Percentiles rank a stretch among this genome's conserved stretches.
Conservation (phyloP, 2,888 invertebrate genomes). For the Aspidiotus rigidus region DNA sequence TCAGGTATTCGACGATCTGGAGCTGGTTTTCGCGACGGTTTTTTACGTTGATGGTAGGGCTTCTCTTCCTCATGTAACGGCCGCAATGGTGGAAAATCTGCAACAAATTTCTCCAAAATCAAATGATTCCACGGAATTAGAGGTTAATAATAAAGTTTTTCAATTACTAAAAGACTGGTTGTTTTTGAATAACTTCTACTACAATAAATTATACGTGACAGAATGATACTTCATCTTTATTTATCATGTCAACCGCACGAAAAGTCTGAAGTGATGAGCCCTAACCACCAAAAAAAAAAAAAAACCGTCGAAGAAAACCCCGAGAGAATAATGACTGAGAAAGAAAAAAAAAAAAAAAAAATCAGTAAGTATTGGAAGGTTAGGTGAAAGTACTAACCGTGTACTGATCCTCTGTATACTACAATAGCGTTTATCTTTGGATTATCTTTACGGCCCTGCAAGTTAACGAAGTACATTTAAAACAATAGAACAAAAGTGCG, state of each 20-base stretch:
- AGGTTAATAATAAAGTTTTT: no score
- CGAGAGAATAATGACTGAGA: neutral
- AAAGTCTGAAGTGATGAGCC: neutral
- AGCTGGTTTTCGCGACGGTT: constrained; percentile 12
- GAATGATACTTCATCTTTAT: no score
- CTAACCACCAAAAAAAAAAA: neutral
- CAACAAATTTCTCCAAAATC: constrained; percentile 12
- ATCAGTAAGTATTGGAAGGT: neutral
- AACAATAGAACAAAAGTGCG: constrained; percentile 38
- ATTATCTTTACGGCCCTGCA: constrained; percentile 79
- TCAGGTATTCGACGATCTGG: constrained; percentile 1
- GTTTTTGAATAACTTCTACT: no score
- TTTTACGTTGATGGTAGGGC: constrained; percentile 23
- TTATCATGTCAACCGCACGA: neutral
- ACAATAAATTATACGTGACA: no score
- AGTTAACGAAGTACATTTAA: no score
- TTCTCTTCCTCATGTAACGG: constrained; percentile 26
- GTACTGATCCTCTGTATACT: constrained; percentile 73
- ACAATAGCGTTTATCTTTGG: constrained; percentile 96
- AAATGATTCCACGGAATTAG: no score
- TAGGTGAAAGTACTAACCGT: constrained; percentile 46
- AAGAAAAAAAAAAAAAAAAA: neutral
- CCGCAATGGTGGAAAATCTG: constrained; percentile 26
- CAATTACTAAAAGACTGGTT: no score
- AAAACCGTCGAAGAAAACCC: no score